These are phyloP conservation scores for Temnothorax unifasciatus DNA, from an alignment of 2,888 invertebrate genomes.

Conservation along the genomic window DNA sequence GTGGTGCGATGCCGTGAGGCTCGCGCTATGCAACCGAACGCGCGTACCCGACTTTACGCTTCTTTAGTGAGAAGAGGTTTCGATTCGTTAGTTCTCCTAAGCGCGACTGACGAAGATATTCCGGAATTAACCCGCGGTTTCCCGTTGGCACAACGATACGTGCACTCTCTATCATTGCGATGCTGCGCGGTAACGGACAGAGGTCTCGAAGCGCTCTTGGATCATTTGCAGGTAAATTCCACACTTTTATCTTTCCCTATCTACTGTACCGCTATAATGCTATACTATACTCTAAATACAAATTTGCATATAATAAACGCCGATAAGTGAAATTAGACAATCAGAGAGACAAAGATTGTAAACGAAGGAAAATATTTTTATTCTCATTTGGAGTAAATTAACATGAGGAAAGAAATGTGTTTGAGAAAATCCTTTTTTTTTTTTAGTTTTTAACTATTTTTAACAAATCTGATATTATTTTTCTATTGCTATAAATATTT, in stretches of 20 bases:
- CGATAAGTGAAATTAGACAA: too few relatives aligned
- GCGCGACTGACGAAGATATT: constrained; percentile 96
- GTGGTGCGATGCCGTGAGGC: constrained; percentile 95
- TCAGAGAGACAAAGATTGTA: too few relatives aligned
- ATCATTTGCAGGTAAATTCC: constrained; percentile 92
- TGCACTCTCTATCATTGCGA: constrained; percentile 94
- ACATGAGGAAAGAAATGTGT: neutral
- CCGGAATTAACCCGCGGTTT: constrained; percentile 95
- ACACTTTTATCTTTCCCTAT: neutral
- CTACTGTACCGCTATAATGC: neutral
- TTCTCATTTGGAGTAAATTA: too few relatives aligned
- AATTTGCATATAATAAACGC: neutral
- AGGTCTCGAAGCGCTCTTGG: constrained; percentile 95
- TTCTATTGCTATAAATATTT: neutral
- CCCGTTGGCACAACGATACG: constrained; percentile 93
- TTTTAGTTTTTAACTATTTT: neutral
- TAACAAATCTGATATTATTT: neutral
- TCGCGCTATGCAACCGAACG: constrained; percentile 88
- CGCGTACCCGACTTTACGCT: constrained; percentile 91
- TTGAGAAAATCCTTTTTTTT: neutral
- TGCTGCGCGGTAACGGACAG: constrained; percentile 97
- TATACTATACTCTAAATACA: neutral
- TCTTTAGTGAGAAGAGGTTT: constrained; percentile 95
- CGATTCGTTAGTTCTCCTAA: constrained; percentile 93
- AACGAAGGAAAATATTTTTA: too few relatives aligned